These are phyloP conservation scores for Reticulitermes speratus DNA, from an alignment of 1,140 invertebrate species.

Conservation along the genomic window DNA sequence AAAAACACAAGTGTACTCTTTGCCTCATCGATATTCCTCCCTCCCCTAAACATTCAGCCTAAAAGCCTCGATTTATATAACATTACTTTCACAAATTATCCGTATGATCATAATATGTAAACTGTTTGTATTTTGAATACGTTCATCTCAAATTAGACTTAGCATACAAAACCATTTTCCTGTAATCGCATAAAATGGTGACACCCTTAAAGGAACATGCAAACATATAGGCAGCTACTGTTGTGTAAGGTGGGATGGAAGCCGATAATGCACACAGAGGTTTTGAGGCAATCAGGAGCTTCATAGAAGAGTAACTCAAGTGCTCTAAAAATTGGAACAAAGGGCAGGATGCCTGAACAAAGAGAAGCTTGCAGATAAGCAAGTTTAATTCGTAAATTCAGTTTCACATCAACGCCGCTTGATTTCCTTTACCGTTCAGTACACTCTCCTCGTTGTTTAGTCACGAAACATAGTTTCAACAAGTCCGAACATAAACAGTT, in stretches of 20 bases:
- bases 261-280: not conserved
- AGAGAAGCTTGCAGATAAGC: not conserved
- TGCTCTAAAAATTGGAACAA: not conserved
- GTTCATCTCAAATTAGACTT: not conserved
- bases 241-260: not conserved
- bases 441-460: too few relatives aligned
- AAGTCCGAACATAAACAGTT: not conserved
- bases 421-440: too few relatives aligned
- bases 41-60: too few relatives aligned
- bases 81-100: not conserved
- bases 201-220: not conserved
- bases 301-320: not conserved
- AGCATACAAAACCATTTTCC: not conserved
- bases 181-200: not conserved
- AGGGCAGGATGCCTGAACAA: not conserved
- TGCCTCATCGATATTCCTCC: too few relatives aligned
- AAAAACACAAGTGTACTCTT: too few relatives aligned
- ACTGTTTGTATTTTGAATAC: not conserved
- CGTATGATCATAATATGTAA: not conserved
- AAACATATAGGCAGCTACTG: not conserved
- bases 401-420: too few relatives aligned
- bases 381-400: conserved; percentile 11
- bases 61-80: too few relatives aligned
- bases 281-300: not conserved
- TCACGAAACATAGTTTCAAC: too few relatives aligned